Base-by-base conservation (phyloP, 2,113 vertebrate species). In the Salminus brasiliensis region DNA sequence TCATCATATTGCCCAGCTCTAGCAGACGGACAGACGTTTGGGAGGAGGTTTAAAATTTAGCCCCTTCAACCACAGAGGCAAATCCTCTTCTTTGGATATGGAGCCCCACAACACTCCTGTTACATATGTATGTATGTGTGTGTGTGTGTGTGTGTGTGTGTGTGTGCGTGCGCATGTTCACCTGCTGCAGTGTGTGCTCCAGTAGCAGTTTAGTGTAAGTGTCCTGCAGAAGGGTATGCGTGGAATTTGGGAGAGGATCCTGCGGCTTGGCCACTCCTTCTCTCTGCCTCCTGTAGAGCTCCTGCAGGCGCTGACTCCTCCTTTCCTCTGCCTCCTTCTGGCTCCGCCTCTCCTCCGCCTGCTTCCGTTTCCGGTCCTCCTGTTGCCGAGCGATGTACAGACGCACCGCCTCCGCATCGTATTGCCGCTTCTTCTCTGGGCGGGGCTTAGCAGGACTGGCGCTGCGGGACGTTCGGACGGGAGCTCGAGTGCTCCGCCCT, bases 281-380 rank as follows among this genome's bases (percentile, higher is more conserved):
- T 63, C 89, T 93, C 85, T 99, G 98, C 86, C 95, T 98, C 85
- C 90, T 94, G 88, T 99, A 99, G 52, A 99, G 95, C 83, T 99
- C 97, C 78, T 97, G 95, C 9, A 99, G 91, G n/a, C 96, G 94
- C 86, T 95, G 89, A 81, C 88, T 91, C 79, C 79, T 89, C 70
- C 83, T 89, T 67, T 93, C 91, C 0, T 86, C 81, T 76, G 92
- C 96, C 86, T 98, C 95, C 49, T 91, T 95, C 78, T 95, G 93
- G 13, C 94, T 93, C 69, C 93, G 94, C 85, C 95, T 96, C 86
- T 98, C 96, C 74, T 98, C 96, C 0, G 87, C 94, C 76, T 96
- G 96, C 63, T 90, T 95, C 86, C 90, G 95, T 80, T 94, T 97
- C 74, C 98, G 93, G 65, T 98, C 96, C 78, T 97, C 96, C 87